Evolutionary conservation across 2,888 invertebrate species (phyloP), one percentile per base, ranked within the genome.

Genomic region (Gymnoscelis rufifasciata): DNA sequence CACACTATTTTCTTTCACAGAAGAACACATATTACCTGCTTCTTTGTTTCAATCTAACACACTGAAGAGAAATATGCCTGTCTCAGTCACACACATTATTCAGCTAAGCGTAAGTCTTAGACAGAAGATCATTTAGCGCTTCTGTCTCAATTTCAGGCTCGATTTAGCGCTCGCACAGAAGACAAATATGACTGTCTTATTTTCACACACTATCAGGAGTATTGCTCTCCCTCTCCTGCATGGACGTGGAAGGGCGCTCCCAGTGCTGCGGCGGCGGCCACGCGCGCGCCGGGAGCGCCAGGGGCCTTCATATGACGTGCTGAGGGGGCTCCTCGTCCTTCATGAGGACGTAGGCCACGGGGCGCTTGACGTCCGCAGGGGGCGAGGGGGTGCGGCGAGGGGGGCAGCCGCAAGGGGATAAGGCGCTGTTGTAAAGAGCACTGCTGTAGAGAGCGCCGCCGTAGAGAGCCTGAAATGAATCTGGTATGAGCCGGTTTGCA

Each of bases 301-400:
- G 93, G 87, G 94, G 94, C 90, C 93, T 94, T 94, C 94, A 94
- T 91, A 94, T 94, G 79, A 94, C 93, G 74, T 93, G 94, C 49
- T 91, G 89, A 1, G 88, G 88, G 0, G 86, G 87, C 56, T 90
- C 90, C 62, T 89, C 88, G 62, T 90, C 89, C 78, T 91, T 91
- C 90, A 91, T 90, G 54, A 92, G 88, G 45, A 92, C 90, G 73
- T 91, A 92, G 26, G 92, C 91, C 3, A 91, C 83, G 6, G 90
- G 90, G 28, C 91, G 88, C 57, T 87, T 86, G 37, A 87, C 76
- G 60, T 87, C 86, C 0, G 83, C 66, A 6, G 83, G 69, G 62
- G 90, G 89, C 1, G 87, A 81, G 1, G 87, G 83, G 1, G 79
- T 78, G 38, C 86, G 67, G 24, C 82, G 68, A 14, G 89, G 83